These are phyloP conservation scores for Agrilus mali DNA, from an alignment of 2,888 invertebrate genomes.

Conservation along the genomic window DNA sequence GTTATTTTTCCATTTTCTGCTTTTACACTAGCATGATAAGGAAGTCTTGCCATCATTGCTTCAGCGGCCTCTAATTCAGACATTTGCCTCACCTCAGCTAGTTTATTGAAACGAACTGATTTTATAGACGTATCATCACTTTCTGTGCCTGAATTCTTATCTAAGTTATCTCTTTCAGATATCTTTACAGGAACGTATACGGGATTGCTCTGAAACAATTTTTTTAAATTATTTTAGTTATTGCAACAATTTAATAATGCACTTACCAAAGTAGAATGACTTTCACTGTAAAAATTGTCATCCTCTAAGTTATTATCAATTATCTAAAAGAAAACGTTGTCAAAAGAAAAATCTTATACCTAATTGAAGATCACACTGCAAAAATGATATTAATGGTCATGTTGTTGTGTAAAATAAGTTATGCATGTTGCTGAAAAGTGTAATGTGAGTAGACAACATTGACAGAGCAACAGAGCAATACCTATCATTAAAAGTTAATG, in stretches of 20 bases:
- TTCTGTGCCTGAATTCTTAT: conserved; percentile 58
- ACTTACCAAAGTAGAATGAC: conserved; percentile 50
- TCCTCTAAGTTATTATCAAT: conserved; percentile 67
- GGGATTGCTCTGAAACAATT: conserved; percentile 62
- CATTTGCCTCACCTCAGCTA: conserved; percentile 83
- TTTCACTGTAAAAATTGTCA: conserved; percentile 64
- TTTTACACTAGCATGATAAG: conserved; percentile 84
- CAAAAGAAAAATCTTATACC: conserved; percentile 1
- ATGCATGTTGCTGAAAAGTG: no score
- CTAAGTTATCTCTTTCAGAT: conserved; percentile 39
- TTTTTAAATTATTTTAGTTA: background rate
- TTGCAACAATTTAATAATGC: background rate
- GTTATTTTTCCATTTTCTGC: conserved; percentile 58
- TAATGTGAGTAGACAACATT: no score
- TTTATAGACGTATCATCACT: conserved; percentile 76
- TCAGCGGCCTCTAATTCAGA: conserved; percentile 85
- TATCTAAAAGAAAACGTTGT: conserved; percentile 37
- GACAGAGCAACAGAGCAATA: no score
- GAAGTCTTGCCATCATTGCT: conserved; percentile 80
- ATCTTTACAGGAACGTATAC: conserved; percentile 82
- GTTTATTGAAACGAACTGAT: conserved; percentile 73
- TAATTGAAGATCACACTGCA: background rate
- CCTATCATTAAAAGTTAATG: no score
- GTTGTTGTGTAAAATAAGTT: no score
- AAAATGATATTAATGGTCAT: no score